Evolutionary conservation across 1,140 invertebrate species (phyloP).

Genomic region (Anoplophora glabripennis): DNA sequence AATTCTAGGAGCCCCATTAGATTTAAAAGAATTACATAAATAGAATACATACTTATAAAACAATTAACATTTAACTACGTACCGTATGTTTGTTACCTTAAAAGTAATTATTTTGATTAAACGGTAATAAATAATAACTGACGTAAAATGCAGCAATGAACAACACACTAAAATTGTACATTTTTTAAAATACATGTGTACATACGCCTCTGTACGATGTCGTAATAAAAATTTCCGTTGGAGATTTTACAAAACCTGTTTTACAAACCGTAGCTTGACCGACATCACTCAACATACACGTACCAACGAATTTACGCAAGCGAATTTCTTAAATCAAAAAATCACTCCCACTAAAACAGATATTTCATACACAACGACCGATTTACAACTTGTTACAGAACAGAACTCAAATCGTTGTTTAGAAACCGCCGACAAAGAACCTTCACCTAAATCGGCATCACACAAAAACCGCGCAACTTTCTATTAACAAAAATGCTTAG

Average conservation of each 20-base stretch:
- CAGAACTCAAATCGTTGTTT: not conserved
- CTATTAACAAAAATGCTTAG: conserved; percentile 1
- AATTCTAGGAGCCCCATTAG: too few species aligned
- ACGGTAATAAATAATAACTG: too few species aligned
- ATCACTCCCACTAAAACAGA: too few species aligned
- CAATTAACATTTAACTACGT: too few species aligned
- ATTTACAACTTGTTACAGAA: not conserved
- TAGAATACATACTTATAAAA: too few species aligned
- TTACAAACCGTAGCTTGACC: not conserved
- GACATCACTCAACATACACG: not conserved
- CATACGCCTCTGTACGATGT: not conserved
- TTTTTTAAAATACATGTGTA: not conserved
- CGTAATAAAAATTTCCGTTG: not conserved
- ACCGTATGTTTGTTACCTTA: too few species aligned
- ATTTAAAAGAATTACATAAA: too few species aligned
- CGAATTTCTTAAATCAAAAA: too few species aligned
- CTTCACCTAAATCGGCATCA: not conserved
- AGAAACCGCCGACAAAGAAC: not conserved
- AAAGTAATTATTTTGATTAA: too few species aligned
- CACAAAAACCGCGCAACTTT: conserved; percentile 1
- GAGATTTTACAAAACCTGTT: not conserved
- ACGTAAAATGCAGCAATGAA: too few species aligned
- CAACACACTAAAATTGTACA: too few species aligned
- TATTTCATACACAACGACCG: too few species aligned
- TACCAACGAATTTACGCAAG: not conserved